Evolutionary conservation across 2,113 vertebrate genomes (phyloP), one percentile per base, ranked within the genome.

Genomic region (Microcebus lehilahytsara): DNA sequence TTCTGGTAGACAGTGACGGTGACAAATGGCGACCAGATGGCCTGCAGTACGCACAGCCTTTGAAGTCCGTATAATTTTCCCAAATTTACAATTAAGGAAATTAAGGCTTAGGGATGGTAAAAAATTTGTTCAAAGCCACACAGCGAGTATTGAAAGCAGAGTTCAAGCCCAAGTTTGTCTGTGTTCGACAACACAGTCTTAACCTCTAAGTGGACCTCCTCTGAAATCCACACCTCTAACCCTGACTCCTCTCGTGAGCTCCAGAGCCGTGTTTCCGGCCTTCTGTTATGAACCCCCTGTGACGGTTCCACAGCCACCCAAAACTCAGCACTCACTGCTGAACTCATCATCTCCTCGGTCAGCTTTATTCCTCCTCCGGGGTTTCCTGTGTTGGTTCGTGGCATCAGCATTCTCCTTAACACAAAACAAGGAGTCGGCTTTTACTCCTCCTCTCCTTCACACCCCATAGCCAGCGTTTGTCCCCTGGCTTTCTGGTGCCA

Each of bases 11-110:
- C 91, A 83, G 87, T 89, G 95, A 96, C 22, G 83, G 95, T 96
- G 96, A 97, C 96, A 93, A 97, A 97, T 97, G 95, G 92, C 64
- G 83, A 89, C 93, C 97, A 98, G 97, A 97, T 98, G 97, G 96
- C 66, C 40, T 0, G 86, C 86, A 95, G 77, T 93, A 66, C 95
- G 95, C 86, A 60, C 49, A 89, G 94, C 69, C 96, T 97, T 98
- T 98, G 96, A 97, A 97, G 95, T 89, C 53, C 86, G 91, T 95
- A 91, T 95, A 93, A 96, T 97, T 97, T 96, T 93, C 97, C 97
- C 93, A 85, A 95, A 95, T 94, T 96, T 95, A 95, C 79, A 97
- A 97, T 98, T 96, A 97, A 95, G 96, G 86, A 97, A 97, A 98
- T 98, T 95, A 97, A 93, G 91, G 40, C 97, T 97, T 96, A 56